Base-by-base conservation (phyloP, 2,797 vertebrate genomes). In the Anableps anableps region DNA sequence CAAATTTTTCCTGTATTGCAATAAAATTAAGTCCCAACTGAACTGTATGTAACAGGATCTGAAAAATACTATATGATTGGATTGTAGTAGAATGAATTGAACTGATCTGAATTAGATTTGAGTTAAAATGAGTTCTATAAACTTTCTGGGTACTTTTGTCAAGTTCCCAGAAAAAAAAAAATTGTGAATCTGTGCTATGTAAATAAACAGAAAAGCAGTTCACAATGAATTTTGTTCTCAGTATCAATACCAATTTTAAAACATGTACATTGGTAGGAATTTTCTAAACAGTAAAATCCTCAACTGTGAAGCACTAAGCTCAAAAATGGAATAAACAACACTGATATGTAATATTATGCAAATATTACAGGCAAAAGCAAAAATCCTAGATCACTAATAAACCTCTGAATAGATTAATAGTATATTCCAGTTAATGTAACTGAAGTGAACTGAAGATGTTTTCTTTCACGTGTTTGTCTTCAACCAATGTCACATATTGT, bases 401-500 rank as follows among this genome's bases (percentile, higher is more conserved):
- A 60, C 58, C 29, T 60, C 31, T 29, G 5, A 62, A 6, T 62
- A 5, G n/a, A n/a, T n/a, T n/a, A n/a, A n/a, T n/a, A n/a, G n/a
- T n/a, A n/a, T n/a, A n/a, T n/a, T n/a, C n/a, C n/a, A n/a, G n/a
- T n/a, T n/a, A n/a, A n/a, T n/a, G 45, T 47, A 47, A 47, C 45
- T 11, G 45, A 10, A 10, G 45, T 47, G 13, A 47, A 47, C 45
- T 11, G 45, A 47, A 47, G 0, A 47, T 47, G 11, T 10, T 47
- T 47, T 43, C 41, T 43, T 43, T n/a, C n/a, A n/a, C 41, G 9
- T 51, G 41, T 64, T 76, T 26, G 7, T 55, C 70, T 87, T 81
- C 82, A 75, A 86, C 82, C 58, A 29, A 50, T 0, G 58, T 71
- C 13, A 72, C 72, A 74, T 77, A 81, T 53, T 60, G 23, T 77